These are phyloP conservation scores for Dreissena polymorpha DNA, from an alignment of 1,140 invertebrate species.

Conservation along the genomic window DNA sequence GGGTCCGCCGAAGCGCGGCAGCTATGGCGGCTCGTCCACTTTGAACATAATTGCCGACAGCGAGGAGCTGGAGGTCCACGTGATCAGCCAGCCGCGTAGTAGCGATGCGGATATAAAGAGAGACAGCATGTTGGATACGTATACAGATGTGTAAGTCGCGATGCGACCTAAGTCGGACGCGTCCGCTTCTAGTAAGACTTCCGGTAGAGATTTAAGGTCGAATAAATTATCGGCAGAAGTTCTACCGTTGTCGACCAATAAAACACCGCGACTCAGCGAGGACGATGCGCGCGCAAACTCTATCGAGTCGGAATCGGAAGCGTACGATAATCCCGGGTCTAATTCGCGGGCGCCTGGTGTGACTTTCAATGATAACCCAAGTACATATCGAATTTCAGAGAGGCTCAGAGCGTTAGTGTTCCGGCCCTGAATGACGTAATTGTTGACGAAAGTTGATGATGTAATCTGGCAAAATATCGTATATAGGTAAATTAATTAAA, in stretches of 20 bases:
- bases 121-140: constrained; percentile 2
- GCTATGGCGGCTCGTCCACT: constrained; percentile 40
- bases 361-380: constrained; percentile 46
- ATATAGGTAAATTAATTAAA: too few relatives aligned
- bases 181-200: too few relatives aligned
- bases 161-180: constrained; percentile 23
- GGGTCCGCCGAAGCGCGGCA: constrained; percentile 43
- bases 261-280: constrained; percentile 31
- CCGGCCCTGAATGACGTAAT: constrained; percentile 42
- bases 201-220: too few relatives aligned
- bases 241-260: too few relatives aligned
- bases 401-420: constrained; percentile 47
- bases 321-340: constrained; percentile 18
- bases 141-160: constrained; percentile 7
- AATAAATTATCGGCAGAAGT: too few relatives aligned
- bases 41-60: constrained; percentile 64
- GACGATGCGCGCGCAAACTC: constrained; percentile 53
- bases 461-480: neutral
- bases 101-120: neutral
- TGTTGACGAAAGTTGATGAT: constrained; percentile 36
- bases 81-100: too few relatives aligned
- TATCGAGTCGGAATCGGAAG: constrained; percentile 48
- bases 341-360: constrained; percentile 22
- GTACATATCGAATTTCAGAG: constrained; percentile 35
- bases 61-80: constrained; percentile 28